phyloP scores from a whole-genome alignment of 1,140 invertebrate genomes.

The Armadillidium nasatum region DNA sequence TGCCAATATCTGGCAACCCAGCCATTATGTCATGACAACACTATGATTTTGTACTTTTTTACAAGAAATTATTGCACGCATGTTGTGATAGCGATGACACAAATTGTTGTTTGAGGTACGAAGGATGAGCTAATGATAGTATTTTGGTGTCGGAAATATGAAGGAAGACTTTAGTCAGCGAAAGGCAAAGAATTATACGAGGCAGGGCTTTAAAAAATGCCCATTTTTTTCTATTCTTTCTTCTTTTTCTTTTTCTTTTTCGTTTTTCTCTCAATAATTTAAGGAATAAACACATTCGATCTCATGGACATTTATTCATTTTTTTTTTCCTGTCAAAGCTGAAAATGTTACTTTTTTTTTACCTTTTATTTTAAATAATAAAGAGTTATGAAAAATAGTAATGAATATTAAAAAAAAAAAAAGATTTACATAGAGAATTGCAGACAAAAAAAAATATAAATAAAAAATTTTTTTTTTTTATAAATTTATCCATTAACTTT shows the following conservation, averaged over 20 bases:
- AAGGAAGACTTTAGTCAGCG: background rate
- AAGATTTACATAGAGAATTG: too few relatives aligned
- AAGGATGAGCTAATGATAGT: slow-evolving; percentile 2
- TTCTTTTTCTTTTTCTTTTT: background rate
- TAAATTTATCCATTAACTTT: too few relatives aligned
- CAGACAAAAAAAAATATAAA: too few relatives aligned
- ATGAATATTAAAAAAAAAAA: too few relatives aligned
- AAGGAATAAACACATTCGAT: too few relatives aligned
- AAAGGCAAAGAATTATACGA: background rate
- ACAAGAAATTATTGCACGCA: slow-evolving; percentile 5
- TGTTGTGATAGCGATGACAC: slow-evolving; percentile 11
- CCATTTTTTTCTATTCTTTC: too few relatives aligned
- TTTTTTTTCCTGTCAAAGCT: too few relatives aligned
- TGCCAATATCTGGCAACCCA: background rate
- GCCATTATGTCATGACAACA: background rate
- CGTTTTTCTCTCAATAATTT: background rate
- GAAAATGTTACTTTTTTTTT: too few relatives aligned
- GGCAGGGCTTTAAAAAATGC: background rate
- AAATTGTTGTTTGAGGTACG: slow-evolving; percentile 1
- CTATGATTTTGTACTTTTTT: slow-evolving; percentile 9
- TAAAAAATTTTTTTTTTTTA: too few relatives aligned
- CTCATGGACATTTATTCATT: too few relatives aligned
- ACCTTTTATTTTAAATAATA: too few relatives aligned
- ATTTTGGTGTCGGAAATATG: slow-evolving; percentile 8
- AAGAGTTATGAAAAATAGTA: too few relatives aligned